Base-by-base conservation (phyloP, 1,140 invertebrate genomes). In the Teleopsis dalmanni region DNA sequence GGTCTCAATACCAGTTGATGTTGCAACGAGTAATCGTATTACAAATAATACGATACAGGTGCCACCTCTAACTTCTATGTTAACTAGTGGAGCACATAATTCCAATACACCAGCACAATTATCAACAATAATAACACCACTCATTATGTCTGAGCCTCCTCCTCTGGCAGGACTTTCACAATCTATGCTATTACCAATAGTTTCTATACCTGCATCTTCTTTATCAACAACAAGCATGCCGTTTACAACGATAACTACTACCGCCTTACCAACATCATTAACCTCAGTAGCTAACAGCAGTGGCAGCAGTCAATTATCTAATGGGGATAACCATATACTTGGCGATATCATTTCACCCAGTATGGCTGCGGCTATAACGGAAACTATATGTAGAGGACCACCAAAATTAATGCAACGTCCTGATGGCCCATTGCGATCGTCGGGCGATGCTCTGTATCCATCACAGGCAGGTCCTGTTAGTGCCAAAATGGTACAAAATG, bases 361-460 rank as follows among this genome's bases (percentile, higher is more conserved):
- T 25, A 42, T 73, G 21, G 56, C 62, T 10, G 55, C 60, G 13
- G 62, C 65, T 6, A 41, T 72, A 3, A 68, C 57, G 38, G 72
- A 75, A 26, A 51, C 70, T 23, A 53, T 74, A 1, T 23, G 61
- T 47, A 62, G 62, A 4, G 68, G 63, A 4, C 70, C 65, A 4
- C 74, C 74, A 1, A 73, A 65, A 56, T 40, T 75, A 36, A 64
- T 69, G 34, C 62, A 68, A 8, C 62, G 67, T 22, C 73, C 74
- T 0, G 52, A 62, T 9, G 70, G 71, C 6, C 62, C 70, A 1
- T 55, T 75, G 9, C 69, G 62, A 16, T 60, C 62, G 10, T 57
- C 66, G 38, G 72, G 71, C 25, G 60, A 60, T 23, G 58, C 60
- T 26, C 60, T 64, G n/a, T 59, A 67, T 45, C 69, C 73, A 9